A percentile compares a stretch with the other conserved stretches of the same genome.
Conservation (phyloP, 2,797 vertebrate genomes). For the Euthynnus affinis region DNA sequence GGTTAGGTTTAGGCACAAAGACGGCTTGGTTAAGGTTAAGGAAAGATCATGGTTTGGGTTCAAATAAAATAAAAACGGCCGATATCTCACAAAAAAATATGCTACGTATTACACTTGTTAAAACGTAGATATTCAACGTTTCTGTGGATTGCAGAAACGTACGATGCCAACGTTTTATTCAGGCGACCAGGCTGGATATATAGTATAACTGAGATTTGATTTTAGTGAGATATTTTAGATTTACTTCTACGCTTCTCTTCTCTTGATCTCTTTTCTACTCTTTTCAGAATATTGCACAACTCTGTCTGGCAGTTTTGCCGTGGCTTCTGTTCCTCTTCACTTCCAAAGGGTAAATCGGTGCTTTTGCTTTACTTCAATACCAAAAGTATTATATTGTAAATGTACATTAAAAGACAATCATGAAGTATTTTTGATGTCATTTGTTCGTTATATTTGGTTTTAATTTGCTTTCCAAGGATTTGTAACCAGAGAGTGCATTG, state of each 20-base stretch:
- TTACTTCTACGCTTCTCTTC: neutral
- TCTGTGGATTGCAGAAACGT: too few relatives aligned
- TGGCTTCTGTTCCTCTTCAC: constrained; percentile 60
- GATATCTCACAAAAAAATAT: too few relatives aligned
- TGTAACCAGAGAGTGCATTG: constrained; percentile 83
- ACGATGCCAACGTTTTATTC: too few relatives aligned
- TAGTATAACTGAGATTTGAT: neutral
- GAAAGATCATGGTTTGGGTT: too few relatives aligned
- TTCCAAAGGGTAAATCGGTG: constrained; percentile 61
- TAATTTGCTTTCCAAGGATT: constrained; percentile 54
- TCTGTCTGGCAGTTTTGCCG: constrained; percentile 37
- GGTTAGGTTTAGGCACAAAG: too few relatives aligned
- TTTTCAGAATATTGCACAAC: constrained; percentile 37
- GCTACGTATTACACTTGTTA: too few relatives aligned
- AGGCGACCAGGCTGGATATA: too few relatives aligned
- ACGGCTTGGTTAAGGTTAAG: too few relatives aligned
- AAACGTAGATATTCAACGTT: too few relatives aligned
- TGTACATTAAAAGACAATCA: neutral
- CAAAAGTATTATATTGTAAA: neutral
- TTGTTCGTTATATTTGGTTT: neutral
- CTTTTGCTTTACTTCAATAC: constrained; percentile 3
- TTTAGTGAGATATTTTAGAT: neutral
- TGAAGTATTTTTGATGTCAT: neutral
- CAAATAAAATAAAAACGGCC: too few relatives aligned
- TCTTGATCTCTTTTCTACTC: neutral